These are phyloP conservation scores for Zapus hudsonius DNA, from an alignment of 2,113 vertebrate species.

Conservation along the genomic window DNA sequence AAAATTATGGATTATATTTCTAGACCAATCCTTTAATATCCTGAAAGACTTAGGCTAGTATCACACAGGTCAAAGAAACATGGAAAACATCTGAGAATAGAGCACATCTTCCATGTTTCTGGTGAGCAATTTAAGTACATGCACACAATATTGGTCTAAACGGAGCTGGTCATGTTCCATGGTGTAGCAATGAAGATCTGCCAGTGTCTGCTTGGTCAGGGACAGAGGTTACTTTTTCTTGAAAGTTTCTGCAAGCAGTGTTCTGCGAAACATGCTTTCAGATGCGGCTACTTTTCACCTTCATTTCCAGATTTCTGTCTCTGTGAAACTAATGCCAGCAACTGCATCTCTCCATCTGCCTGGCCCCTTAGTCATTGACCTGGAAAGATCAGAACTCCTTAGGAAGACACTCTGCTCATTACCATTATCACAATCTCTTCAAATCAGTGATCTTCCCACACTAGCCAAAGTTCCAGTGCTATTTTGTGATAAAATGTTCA, in stretches of 20 bases:
- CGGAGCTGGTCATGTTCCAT: background rate
- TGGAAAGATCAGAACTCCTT: background rate
- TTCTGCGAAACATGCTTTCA: background rate
- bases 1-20: background rate
- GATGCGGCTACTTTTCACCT: background rate
- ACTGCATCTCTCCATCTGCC: background rate
- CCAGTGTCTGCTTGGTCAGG: background rate
- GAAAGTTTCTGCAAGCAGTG: background rate
- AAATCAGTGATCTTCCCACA: background rate
- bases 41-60: background rate
- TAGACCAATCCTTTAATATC: background rate
- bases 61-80: background rate
- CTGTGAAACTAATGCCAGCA: background rate
- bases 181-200: fast-evolving
- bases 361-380: background rate
- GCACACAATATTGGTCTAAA: background rate
- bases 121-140: background rate
- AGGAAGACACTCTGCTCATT: background rate
- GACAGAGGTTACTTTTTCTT: background rate
- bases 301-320: background rate
- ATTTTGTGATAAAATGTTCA: background rate
- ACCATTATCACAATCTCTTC: no score
- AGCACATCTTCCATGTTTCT: background rate
- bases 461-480: background rate
- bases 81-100: background rate